Evolutionary conservation across 2,888 invertebrate species (phyloP), one percentile per base, ranked within the genome.

Genomic region (Poecilobothrus nobilitatus): DNA sequence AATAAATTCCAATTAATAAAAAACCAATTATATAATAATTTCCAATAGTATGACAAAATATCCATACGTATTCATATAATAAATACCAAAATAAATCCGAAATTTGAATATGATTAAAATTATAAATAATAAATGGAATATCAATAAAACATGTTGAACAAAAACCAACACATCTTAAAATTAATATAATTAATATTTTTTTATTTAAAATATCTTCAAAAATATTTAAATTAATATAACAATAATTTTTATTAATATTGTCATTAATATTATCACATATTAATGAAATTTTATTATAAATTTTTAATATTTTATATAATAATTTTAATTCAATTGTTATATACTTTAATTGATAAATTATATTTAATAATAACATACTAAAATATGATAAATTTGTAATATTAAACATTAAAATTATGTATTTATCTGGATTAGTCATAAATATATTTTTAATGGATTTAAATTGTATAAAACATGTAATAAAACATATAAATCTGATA

Each of bases 1-100:
- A 53, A 53, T 53, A 53, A 12, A 53, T 53, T 53, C 53, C 53
- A 53, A 53, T 53, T 53, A n/a, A 15, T 53, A 53, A 53, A 53
- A 3, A 18, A 1, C 53, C 53, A n/a, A 53, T 1, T 18, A n/a
- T 18, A 53, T 53, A 53, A 18, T 18, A 53, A 44, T 44, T 44
- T 9, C 44, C 18, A n/a, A 53, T 53, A 18, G 53, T 2, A 53
- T 53, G 15, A 53, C 53, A 53, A 18, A n/a, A 18, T 53, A n/a
- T n/a, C 18, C 18, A 53, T 18, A 6, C 6, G 18, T 12, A 53
- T 53, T 53, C 18, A 18, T 12, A 53, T 12, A 53, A 53, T 53
- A 12, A 6, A 18, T 18, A 18, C 53, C 53, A 53, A 18, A 53
- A 53, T 53, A 53, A 12, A 53, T 53, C 53, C 2, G 2, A 10